Evolutionary conservation across 2,797 vertebrate genomes (phyloP).

Genomic region (Sebastes goodei): DNA sequence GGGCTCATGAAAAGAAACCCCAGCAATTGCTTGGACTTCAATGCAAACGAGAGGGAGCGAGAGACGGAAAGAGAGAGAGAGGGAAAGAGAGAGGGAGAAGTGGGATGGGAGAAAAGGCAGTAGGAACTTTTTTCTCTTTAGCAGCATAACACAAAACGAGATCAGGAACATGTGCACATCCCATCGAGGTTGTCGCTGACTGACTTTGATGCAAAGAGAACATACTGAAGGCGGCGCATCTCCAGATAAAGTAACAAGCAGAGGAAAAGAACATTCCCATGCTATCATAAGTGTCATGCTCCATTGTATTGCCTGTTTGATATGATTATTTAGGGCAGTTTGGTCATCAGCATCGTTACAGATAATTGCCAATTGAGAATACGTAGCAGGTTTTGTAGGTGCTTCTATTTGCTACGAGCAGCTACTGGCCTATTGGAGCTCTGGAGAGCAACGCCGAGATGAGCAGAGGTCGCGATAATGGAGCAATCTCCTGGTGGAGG

Average conservation of each 20-base stretch:
- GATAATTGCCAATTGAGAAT: constrained; percentile 9
- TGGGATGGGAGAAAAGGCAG: constrained; percentile 39
- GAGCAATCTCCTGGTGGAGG: constrained; percentile 20
- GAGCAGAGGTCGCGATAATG: constrained; percentile 18
- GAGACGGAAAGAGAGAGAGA: constrained; percentile 21
- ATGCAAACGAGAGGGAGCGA: constrained; percentile 67
- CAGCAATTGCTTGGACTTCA: constrained; percentile 80
- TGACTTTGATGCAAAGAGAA: constrained; percentile 71
- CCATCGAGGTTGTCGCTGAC: constrained; percentile 55
- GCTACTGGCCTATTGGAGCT: neutral
- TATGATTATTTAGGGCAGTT: constrained; percentile 31
- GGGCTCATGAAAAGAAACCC: constrained; percentile 83
- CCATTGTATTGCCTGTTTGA: constrained; percentile 33
- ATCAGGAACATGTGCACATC: constrained; percentile 67
- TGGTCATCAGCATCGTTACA: constrained; percentile 6
- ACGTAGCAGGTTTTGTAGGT: neutral
- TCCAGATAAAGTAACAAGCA: constrained; percentile 51
- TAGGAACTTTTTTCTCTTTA: constrained; percentile 57
- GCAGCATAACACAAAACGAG: constrained; percentile 56
- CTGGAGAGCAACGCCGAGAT: constrained; percentile 13
- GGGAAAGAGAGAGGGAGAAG: constrained; percentile 16
- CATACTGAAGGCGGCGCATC: constrained; percentile 49
- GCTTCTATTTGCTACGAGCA: neutral
- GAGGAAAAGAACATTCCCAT: neutral
- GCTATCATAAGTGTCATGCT: constrained; percentile 45